phyloP scores from a whole-genome alignment of 2,888 invertebrate species.

The Disparrhopalites patrizii region DNA sequence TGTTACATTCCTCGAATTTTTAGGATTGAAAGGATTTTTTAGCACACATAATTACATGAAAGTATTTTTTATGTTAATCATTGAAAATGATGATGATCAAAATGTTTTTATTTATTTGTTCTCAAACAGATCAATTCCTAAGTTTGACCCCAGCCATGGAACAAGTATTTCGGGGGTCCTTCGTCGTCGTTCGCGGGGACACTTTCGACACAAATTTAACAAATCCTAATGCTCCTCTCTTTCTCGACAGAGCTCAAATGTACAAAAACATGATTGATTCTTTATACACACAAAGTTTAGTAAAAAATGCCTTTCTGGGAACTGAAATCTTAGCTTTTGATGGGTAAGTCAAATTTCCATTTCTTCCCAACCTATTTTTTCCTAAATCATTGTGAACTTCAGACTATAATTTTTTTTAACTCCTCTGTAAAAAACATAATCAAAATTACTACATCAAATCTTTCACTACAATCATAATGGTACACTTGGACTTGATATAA shows the following conservation, averaged over 20 bases:
- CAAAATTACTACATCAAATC: too few species aligned
- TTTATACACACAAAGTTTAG: conserved; percentile 67
- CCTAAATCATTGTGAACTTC: not conserved
- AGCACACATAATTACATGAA: not conserved
- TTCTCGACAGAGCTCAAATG: conserved; percentile 68
- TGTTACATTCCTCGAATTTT: too few species aligned
- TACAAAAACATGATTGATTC: conserved; percentile 72
- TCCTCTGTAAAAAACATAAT: too few species aligned
- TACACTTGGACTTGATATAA: too few species aligned
- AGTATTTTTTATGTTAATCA: too few species aligned
- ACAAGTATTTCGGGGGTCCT: conserved; percentile 76
- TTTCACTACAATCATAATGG: too few species aligned
- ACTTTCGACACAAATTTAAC: conserved; percentile 65
- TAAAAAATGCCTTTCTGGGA: conserved; percentile 70
- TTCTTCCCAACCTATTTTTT: too few species aligned
- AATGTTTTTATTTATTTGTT: not conserved
- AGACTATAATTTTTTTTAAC: not conserved
- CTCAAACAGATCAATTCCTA: conserved; percentile 67
- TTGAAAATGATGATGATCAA: not conserved
- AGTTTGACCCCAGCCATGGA: conserved; percentile 69
- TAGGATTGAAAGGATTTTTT: not conserved
- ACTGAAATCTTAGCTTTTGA: conserved; percentile 80
- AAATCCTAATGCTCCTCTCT: conserved; percentile 64
- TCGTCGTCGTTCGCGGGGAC: conserved; percentile 67
- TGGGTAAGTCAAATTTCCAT: conserved; percentile 61